Base-by-base conservation (phyloP, 2,888 invertebrate genomes). In the Gastrophysa polygoni region DNA sequence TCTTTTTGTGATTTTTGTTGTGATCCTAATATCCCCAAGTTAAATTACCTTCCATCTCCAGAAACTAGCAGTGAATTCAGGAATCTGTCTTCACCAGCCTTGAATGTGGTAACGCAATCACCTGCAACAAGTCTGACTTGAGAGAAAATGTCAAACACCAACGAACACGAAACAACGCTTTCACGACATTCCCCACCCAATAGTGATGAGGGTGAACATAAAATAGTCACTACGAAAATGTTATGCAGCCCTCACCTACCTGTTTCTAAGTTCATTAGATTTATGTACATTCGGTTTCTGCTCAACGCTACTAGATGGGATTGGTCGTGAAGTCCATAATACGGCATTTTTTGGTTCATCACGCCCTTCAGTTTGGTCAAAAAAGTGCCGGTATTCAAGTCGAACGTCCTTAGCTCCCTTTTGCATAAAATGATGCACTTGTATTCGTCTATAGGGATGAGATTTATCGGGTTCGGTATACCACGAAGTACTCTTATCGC, bases 301-400 rank as follows among this genome's bases (percentile, higher is more conserved):
- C 94, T 91, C 34, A 95, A 84, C 2, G 93, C 90, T 29, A 95
- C 94, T 65, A 91, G 82, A 78, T 94, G 93, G 54, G 87, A 87
- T 54, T 87, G 82, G 82, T 93, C 92, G 78, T 94, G 92, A 8
- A 93, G 85, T 0, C 93, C 94, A 81, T 91, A 95, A 80, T 88
- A 94, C 60, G 95, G 93, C 93, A 94, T 93, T 81, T 93, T 93
- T 80, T 95, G 93, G 83, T 95, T 95, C 92, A 95, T 94, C 24
- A 95, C 92, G 32, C 92, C 92, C 77, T 92, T 91, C 48, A 93
- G 81, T 43, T 91, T 89, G 10, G 90, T 89, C 73, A 91, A 75
- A 78, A 89, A 87, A 68, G 82, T 84, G 64, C 93, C 94, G 80
- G 89, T 87, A 73, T 94, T 88, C 56, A 95, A 82, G 80, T 95